Evolutionary conservation across 2,888 invertebrate species (phyloP), one percentile per base, ranked within the genome.

Genomic region (Julus scanicus): DNA sequence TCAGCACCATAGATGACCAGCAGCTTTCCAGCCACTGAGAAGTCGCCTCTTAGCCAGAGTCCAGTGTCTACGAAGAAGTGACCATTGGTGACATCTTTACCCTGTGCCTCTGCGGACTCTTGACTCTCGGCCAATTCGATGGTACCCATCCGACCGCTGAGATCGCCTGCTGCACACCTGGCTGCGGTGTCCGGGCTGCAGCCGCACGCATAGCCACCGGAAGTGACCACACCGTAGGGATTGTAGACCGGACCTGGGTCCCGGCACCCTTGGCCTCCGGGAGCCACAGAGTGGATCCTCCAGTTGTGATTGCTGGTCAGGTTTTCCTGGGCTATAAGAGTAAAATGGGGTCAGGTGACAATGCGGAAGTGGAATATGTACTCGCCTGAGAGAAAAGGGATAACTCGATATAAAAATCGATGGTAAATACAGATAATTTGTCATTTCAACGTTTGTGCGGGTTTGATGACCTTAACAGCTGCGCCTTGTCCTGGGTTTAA

Each of bases 81-180:
- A 17, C 87, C 87, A n/a, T 71, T 71, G 29, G 71, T 37, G 11
- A 63, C 87, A 4, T 49, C 53, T 5, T 39, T 29, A n/a, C 63
- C 87, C 29, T 29, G 37, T 1, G 40, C 57, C 63, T 63, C 87
- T 29, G 63, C 87, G 2, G n/a, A 39, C 20, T 87, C 63, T 17
- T 6, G 13, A n/a, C 63, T 87, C 15, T 37, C 29, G 39, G 29
- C 37, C 13, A 87, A n/a, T 2, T 15, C 44, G 57, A 87, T 87
- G 37, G 57, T 5, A 15, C 87, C 87, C 37, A 87, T 2, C 5
- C 87, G 87, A 29, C 87, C 87, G 6, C 87, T 40, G 13, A 87
- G 87, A 20, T 87, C 87, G 57, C 87, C 87, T 3, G 39, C 40
- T 1, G 87, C 63, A 20, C 87, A 87, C 37, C 87, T 53, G 29